Evolutionary conservation across 1,140 invertebrate species (phyloP), one percentile per base, ranked within the genome.

Genomic region (Drosophila willistoni): DNA sequence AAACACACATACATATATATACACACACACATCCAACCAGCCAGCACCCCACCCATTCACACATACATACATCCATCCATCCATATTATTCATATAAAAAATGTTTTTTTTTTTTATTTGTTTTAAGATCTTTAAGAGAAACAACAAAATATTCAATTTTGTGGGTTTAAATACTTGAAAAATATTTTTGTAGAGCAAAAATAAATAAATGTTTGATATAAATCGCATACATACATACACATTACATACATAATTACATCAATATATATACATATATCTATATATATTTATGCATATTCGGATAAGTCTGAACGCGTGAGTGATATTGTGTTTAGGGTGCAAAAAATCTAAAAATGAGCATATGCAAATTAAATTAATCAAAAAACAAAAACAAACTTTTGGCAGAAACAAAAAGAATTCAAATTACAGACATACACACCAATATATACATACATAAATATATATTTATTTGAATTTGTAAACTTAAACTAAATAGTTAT

Each of bases 291-390:
- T 71, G 73, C 73, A 91, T 89, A 90, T 91, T 91, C 90, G 84
- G 87, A 91, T 91, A 91, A 91, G 90, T 91, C 90, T 91, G 90
- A 91, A 80, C 73, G 90, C 79, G 90, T 83, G 90, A 91, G 90
- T 91, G 90, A 91, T 91, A 91, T 81, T 91, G 90, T 91, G 90
- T 91, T 91, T 91, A 91, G 90, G 84, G 79, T 91, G 90, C 85
- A 87, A 85, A 77, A 80, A 66, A 66, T 56, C 77, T 67, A 56
- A 76, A 41, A 55, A 36, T 51, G 44, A 51, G 44, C 44, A 77
- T 33, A 56, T 64, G 44, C 44, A 70, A 69, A 73, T 68, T 90
- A 85, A 77, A 80, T 68, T 56, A 80, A 71, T 59, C 65, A 76
- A 68, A 47, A 56, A 70, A 34, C 51, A 19, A 70, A 69, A 72